phyloP scores from a whole-genome alignment of 1,140 invertebrate species.

The Coelopa frigida region DNA sequence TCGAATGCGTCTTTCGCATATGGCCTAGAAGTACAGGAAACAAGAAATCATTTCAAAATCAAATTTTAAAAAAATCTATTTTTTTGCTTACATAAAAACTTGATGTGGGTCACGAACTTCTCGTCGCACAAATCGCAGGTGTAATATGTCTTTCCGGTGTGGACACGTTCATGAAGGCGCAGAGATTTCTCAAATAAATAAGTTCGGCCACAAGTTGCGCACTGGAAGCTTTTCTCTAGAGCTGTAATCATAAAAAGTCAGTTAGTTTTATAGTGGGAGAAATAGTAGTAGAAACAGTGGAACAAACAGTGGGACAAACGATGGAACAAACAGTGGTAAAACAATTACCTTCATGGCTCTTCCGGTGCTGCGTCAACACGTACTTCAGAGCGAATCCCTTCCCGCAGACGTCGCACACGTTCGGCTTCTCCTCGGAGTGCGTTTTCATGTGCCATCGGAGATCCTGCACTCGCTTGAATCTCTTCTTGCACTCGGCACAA shows the following conservation, averaged over 20 bases:
- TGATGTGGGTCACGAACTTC: conserved; percentile 39
- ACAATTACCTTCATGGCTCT: conserved; percentile 32
- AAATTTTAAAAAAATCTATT: neutral
- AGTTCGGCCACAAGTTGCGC: conserved; percentile 27
- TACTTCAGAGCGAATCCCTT: conserved; percentile 39
- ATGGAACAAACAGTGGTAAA: neutral
- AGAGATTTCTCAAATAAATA: conserved; percentile 40
- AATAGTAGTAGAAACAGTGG: too few relatives aligned
- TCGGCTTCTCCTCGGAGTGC: conserved; percentile 33
- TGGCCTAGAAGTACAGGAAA: conserved; percentile 21
- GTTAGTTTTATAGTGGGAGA: too few relatives aligned
- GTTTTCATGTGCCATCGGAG: conserved; percentile 42
- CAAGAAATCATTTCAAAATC: neutral
- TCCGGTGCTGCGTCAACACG: conserved; percentile 33
- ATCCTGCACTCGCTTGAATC: conserved; percentile 37
- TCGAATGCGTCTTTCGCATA: conserved; percentile 32
- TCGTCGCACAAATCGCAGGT: conserved; percentile 38
- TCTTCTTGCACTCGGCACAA: conserved; percentile 32
- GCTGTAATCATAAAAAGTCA: too few relatives aligned
- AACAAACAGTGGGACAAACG: neutral
- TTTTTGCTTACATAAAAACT: conserved; percentile 30
- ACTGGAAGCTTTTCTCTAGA: conserved; percentile 40
- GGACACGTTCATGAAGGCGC: conserved; percentile 34
- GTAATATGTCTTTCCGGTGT: conserved; percentile 36
- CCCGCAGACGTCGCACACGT: conserved; percentile 38